Conservation (phyloP, 2,113 vertebrate species). For the Antigone vipio region DNA sequence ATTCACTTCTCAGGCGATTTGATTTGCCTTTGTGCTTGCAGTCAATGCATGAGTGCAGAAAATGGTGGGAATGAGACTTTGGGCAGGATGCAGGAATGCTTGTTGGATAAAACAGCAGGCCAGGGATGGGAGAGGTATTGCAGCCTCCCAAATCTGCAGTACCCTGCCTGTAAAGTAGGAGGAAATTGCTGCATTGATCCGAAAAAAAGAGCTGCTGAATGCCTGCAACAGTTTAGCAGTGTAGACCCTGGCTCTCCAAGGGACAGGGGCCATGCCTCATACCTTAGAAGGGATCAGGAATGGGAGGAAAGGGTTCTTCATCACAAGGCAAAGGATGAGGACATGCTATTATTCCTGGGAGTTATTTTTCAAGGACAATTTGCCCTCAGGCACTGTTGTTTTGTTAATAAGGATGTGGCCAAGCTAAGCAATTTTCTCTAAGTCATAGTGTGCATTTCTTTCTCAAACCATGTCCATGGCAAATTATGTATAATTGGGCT, state of each 20-base stretch:
- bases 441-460: constrained; percentile 36
- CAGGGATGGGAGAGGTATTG: background rate
- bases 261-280: background rate
- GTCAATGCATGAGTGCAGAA: background rate
- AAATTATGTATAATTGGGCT: constrained; percentile 57
- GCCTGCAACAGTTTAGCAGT: background rate
- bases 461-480: constrained; percentile 43
- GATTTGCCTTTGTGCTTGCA: background rate
- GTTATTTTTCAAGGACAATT: constrained; percentile 46
- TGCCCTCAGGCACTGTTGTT: constrained; percentile 1
- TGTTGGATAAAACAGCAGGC: background rate
- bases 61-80: background rate
- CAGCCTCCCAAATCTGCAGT: background rate
- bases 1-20: background rate
- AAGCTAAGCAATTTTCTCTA: constrained; percentile 58
- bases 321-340: background rate
- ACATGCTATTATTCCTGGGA: background rate
- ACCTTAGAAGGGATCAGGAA: background rate
- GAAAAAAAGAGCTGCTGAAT: background rate
- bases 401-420: constrained; percentile 43
- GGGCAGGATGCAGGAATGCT: background rate
- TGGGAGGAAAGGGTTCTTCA: background rate
- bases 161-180: background rate
- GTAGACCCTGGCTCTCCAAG: background rate
- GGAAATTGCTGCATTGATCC: background rate